Percentiles rank a stretch among this genome's conserved stretches.
Conservation (phyloP, 2,797 vertebrate genomes). For the Emys orbicularis region DNA sequence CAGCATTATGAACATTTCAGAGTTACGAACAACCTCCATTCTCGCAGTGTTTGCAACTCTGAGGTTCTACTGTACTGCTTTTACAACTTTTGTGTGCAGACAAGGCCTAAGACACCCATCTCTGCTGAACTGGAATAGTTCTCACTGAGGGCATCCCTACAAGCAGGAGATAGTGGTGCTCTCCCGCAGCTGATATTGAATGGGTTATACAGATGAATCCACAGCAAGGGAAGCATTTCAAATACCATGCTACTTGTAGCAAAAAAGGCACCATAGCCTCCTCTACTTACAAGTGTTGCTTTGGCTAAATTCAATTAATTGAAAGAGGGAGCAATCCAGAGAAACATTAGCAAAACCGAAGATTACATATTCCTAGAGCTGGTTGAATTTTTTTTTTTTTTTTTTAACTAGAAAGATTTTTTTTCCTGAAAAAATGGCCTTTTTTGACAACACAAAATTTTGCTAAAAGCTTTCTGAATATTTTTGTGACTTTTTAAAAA, state of each 20-base stretch:
- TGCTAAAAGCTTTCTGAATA: not conserved
- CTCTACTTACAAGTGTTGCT: not conserved
- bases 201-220: rapidly evolving
- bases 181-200: not conserved
- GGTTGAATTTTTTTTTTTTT: not conserved
- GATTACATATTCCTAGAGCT: not conserved
- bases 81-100: not conserved
- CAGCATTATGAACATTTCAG: too few relatives aligned
- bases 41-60: not conserved
- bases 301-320: not conserved
- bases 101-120: rapidly evolving
- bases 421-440: not conserved
- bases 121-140: rapidly evolving
- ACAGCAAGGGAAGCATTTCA: not conserved
- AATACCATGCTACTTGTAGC: not conserved
- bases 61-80: not conserved
- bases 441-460: not conserved
- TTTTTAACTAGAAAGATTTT: not conserved
- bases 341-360: too few relatives aligned
- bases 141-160: not conserved
- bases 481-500: not conserved
- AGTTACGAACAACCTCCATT: too few relatives aligned
- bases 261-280: rapidly evolving
- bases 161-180: not conserved
- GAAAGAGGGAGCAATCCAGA: not conserved